A percentile compares a stretch with the other conserved stretches of the same genome.
Evolutionary conservation across 2,113 vertebrate species (phyloP).

Genomic region (Pitta sordida): DNA sequence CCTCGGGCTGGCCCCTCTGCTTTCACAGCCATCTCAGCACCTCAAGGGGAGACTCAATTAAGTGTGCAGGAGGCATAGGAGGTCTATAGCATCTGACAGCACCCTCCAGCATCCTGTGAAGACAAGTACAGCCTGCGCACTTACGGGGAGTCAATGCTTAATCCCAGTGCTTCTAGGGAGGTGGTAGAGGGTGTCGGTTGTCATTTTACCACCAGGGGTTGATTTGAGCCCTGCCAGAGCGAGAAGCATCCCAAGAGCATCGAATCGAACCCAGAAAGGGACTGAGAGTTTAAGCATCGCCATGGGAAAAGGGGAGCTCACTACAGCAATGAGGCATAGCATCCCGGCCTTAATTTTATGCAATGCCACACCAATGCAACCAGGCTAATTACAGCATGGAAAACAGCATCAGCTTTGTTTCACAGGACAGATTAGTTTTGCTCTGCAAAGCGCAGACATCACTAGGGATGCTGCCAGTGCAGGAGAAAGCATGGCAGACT

Average conservation of each 20-base stretch:
- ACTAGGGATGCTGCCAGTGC: neutral
- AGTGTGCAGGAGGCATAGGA: neutral
- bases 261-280: neutral
- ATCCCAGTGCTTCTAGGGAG: neutral
- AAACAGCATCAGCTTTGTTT: neutral
- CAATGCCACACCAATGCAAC: neutral
- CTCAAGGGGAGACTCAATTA: neutral
- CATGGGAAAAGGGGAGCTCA: neutral
- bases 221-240: neutral
- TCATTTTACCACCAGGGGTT: neutral
- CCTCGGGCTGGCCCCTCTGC: neutral
- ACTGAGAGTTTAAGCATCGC: neutral
- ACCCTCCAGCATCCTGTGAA: neutral
- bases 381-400: neutral
- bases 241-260: neutral
- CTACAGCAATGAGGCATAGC: neutral
- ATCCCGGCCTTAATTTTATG: no score
- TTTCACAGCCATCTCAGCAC: accelerated
- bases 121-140: neutral
- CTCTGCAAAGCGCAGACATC: neutral
- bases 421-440: neutral
- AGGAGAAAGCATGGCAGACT: neutral
- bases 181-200: neutral
- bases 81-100: neutral
- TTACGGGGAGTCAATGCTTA: neutral